Evolutionary conservation across 53 echinoderm and acorn worm genomes (phyloP).

Genomic region (Holothuria leucospilota): DNA sequence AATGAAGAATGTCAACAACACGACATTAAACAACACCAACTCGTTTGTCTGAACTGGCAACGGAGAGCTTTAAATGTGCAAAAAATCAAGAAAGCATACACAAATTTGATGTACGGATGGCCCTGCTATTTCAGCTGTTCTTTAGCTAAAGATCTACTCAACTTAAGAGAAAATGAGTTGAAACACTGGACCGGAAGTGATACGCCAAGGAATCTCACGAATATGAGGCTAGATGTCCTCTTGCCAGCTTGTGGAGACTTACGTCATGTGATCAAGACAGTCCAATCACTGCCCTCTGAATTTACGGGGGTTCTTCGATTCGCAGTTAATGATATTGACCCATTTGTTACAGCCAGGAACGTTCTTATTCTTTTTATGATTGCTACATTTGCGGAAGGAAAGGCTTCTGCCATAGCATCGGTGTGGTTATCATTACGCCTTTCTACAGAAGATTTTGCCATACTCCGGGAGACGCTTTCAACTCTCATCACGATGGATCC

Average conservation of each 20-base stretch:
- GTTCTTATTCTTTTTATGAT: constrained; percentile 27
- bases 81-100: not conserved
- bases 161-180: constrained; percentile 28
- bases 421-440: constrained; percentile 30
- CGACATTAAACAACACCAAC: not conserved
- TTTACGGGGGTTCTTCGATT: constrained; percentile 13
- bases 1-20: not conserved
- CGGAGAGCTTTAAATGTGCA: not conserved
- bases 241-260: constrained; percentile 31
- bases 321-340: constrained; percentile 13
- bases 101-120: not conserved
- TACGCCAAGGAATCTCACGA: no score
- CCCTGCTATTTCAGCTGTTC: constrained; percentile 16
- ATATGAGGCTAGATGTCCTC: not conserved
- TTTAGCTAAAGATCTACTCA: not conserved
- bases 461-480: constrained; percentile 12
- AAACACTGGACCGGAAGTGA: not conserved
- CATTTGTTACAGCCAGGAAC: constrained; percentile 29
- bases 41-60: not conserved
- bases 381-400: not conserved
- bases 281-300: constrained; percentile 5
- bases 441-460: not conserved
- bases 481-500: constrained; percentile 9
- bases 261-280: constrained; percentile 35
- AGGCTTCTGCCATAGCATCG: not conserved